Conservation (phyloP, 1,140 invertebrate genomes). For the Drosophila sp. region DNA sequence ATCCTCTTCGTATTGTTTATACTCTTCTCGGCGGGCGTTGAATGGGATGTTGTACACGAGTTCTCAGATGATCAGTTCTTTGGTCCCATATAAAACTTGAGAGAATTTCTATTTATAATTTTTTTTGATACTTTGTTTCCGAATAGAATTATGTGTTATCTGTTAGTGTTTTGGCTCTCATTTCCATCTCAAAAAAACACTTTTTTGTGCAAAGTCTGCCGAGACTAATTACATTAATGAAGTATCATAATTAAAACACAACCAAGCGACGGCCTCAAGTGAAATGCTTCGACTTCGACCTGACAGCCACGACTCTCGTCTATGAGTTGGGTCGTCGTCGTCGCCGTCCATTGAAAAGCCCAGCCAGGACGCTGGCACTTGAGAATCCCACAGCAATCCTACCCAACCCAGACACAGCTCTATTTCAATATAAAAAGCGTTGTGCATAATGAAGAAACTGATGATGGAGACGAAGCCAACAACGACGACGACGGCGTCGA, state of each 20-base stretch:
- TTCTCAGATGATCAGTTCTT: constrained; percentile 20
- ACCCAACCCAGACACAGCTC: constrained; percentile 8
- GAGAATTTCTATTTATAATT: not conserved
- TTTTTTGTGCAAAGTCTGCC: not conserved
- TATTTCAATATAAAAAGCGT: constrained; percentile 34
- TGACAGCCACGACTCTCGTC: not conserved
- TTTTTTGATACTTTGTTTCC: not conserved
- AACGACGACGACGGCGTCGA: not conserved
- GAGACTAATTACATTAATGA: constrained; percentile 65
- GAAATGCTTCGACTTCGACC: constrained; percentile 28
- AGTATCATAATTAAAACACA: constrained; percentile 66
- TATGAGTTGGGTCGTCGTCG: constrained; percentile 3
- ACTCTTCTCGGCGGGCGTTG: constrained; percentile 24
- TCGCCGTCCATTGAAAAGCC: constrained; percentile 45
- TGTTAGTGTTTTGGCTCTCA: not conserved
- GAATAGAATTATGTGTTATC: not conserved
- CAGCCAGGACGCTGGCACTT: constrained; percentile 23
- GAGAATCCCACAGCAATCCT: constrained; percentile 12
- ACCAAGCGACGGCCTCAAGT: constrained; percentile 32
- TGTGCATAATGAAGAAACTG: constrained; percentile 50
- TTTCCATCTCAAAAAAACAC: not conserved
- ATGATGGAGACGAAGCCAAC: constrained; percentile 7
- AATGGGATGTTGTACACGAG: constrained; percentile 40
- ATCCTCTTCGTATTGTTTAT: constrained; percentile 35
- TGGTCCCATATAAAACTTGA: constrained; percentile 15